Evolutionary conservation across 2,113 vertebrate species (phyloP), one percentile per base, ranked within the genome.

Genomic region (Peromyscus leucopus): DNA sequence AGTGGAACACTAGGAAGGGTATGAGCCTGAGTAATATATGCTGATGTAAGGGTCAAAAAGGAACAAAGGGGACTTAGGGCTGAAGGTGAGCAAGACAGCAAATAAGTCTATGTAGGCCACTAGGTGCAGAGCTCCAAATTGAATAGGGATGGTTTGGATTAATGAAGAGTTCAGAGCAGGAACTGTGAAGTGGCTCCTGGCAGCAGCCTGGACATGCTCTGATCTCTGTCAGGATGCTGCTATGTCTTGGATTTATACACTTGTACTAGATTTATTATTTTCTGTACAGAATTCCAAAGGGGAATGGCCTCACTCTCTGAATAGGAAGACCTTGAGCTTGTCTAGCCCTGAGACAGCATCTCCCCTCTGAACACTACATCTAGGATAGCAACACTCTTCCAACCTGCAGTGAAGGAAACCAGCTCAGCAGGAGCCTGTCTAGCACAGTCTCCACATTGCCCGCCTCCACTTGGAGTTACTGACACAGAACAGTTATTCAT

Each of bases 1-100:
- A 79, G 75, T 59, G 59, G 82, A 83, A 94, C 82, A 31, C 46
- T 74, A 55, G 10, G 91, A 91, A 82, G 86, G 63, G 28, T 16
- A 17, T 36, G 82, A 82, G 28, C n/a, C 67, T 67, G 42, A 22
- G 69, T 96, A 97, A 96, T 96, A 87, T 76, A 97, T 95, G 96
- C 96, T 94, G 97, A 98, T 96, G 79, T 96, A 94, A 97, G 95
- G 93, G 96, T 95, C 97, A 97, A 59, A 82, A 7, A 78, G 89
- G 90, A 96, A 86, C 97, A 97, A 75, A 69, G 75, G 93, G 63
- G 92, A 89, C 86, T 92, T 8, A 0, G 46, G 86, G 51, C 94
- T 86, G 94, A 97, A 94, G 96, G 93, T 97, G 96, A 97, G 76
- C 33, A 48, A 87, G 94, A 92, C 92, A 89, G 89, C 76, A 94